Percentiles rank a stretch among this genome's conserved stretches.
These are phyloP conservation scores for Phycodurus eques DNA, from an alignment of 2,113 vertebrate genomes.

Conservation along the genomic window DNA sequence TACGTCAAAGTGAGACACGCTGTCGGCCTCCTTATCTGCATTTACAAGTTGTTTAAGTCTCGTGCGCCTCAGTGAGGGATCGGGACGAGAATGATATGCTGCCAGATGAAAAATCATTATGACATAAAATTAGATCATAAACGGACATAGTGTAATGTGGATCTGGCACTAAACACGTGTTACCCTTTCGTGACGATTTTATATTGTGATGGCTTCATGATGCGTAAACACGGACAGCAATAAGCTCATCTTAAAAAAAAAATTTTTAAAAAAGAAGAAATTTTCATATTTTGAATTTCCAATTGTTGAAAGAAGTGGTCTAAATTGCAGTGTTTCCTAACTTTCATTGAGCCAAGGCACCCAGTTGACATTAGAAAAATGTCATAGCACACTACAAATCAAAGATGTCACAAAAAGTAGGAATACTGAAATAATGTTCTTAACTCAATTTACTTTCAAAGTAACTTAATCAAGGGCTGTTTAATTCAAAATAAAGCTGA, in stretches of 20 bases:
- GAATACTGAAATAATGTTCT: no score
- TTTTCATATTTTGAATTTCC: neutral
- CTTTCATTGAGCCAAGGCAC: no score
- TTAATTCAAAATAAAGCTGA: no score
- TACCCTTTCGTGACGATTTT: neutral
- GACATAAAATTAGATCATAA: constrained; percentile 65
- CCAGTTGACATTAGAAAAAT: no score
- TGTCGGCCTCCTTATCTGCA: constrained; percentile 48
- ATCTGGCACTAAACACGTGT: constrained; percentile 29
- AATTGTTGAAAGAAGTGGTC: neutral
- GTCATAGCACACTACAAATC: no score
- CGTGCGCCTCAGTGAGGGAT: constrained; percentile 31
- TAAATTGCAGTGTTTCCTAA: no score
- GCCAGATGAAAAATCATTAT: constrained; percentile 56
- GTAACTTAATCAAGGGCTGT: no score
- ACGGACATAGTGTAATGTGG: constrained; percentile 56
- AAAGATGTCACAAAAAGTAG: no score
- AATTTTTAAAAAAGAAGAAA: no score
- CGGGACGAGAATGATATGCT: constrained; percentile 22
- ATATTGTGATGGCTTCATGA: constrained; percentile 42
- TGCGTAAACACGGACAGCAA: constrained; percentile 30
- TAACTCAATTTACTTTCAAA: no score
- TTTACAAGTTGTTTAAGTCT: constrained; percentile 58
- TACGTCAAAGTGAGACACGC: constrained; percentile 57
- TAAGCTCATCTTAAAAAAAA: neutral